Evolutionary conservation across 2,113 vertebrate genomes (phyloP).

Genomic region (Thermophis baileyi): DNA sequence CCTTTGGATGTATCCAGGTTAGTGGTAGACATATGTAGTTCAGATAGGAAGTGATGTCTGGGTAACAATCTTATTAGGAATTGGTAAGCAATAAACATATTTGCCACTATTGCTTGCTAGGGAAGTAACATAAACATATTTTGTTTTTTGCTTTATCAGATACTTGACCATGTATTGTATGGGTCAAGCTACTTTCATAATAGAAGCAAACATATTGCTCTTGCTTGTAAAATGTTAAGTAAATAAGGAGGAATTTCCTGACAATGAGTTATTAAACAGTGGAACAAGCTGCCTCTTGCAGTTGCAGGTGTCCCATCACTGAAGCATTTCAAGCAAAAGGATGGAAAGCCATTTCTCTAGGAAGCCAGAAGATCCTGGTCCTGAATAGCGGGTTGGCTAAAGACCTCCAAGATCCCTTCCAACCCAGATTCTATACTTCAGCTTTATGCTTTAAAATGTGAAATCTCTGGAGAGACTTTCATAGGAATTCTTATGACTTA

Average conservation of each 20-base stretch:
- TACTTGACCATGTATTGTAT: neutral
- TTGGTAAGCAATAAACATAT: neutral
- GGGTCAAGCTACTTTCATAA: neutral
- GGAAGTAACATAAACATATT: neutral
- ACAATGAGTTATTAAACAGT: neutral
- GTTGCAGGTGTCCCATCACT: neutral
- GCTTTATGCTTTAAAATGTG: neutral
- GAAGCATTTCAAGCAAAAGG: neutral
- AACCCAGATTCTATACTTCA: neutral
- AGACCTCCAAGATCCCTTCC: neutral
- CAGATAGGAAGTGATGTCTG: neutral
- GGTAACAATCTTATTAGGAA: neutral
- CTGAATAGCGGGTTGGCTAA: neutral
- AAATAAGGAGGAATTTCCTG: neutral
- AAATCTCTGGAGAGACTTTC: neutral
- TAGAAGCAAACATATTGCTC: neutral
- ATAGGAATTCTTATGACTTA: neutral
- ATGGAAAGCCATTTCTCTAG: neutral
- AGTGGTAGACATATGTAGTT: neutral
- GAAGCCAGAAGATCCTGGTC: neutral
- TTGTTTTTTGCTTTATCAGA: neutral
- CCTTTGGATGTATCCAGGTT: neutral
- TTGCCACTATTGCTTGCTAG: neutral
- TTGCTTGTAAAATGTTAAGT: neutral
- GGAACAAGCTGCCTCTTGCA: neutral